Evolutionary conservation across 2,888 invertebrate genomes (phyloP), one percentile per base, ranked within the genome.

Genomic region (Parnassius apollo): DNA sequence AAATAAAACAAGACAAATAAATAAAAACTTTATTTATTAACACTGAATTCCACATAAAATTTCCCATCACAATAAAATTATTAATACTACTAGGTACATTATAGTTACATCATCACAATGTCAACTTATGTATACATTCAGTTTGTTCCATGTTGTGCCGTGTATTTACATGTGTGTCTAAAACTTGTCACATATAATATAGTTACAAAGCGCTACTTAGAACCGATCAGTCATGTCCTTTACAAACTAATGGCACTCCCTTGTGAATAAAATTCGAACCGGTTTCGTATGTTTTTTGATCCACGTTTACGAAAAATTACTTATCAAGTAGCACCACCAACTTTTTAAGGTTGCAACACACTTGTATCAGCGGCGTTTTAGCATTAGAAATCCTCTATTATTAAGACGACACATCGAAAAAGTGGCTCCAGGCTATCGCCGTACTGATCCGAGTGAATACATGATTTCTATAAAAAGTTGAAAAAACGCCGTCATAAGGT

Each of bases 1-100:
- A 13, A 54, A 54, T 54, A 54, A 65, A 49, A 22, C 44, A 49
- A 25, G 18, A 63, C 50, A 60, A 18, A 9, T 67, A 73, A 75
- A 76, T 80, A 77, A 76, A 81, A 81, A 85, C 84, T 75, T 75
- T 73, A 76, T 87, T 87, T 85, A 88, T 71, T 88, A 86, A 86
- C 85, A 89, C 80, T 84, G 83, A 81, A 81, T 76, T 81, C 76
- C 80, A 86, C 86, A 78, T 78, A 76, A 67, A 84, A 83, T 86
- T 85, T 88, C 77, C 83, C 87, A 83, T 86, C 83, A 87, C 85
- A 83, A 76, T 73, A 66, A 68, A 70, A 74, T 71, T 75, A 74
- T 76, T 80, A 83, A 83, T 84, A 87, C 81, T 85, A 84, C 76
- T 77, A 79, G 83, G 82, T 86, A 85, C 83, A 79, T 69, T 71